Conservation (phyloP, 2,888 invertebrate genomes). For the Caenorhabditis panamensis region DNA sequence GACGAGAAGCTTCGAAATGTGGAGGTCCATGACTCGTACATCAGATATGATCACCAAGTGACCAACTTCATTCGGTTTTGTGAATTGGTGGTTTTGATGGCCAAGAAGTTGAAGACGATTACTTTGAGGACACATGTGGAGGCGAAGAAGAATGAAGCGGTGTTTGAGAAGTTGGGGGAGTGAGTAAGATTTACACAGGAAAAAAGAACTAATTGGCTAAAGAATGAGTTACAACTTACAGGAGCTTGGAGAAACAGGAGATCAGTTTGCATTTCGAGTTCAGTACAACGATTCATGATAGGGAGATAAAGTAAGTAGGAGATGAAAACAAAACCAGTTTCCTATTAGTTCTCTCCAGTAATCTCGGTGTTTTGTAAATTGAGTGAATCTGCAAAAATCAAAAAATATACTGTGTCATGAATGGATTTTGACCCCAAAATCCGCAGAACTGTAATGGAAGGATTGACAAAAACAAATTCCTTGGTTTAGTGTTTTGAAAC, state of each 20-base stretch:
- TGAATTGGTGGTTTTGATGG: neutral
- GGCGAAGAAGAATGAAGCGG: neutral
- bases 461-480: too few species aligned
- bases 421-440: too few species aligned
- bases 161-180: neutral
- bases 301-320: neutral
- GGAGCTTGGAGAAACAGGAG: neutral
- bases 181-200: neutral
- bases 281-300: neutral
- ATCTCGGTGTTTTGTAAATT: too few species aligned
- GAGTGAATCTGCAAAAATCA: too few species aligned
- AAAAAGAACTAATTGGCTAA: too few species aligned
- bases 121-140: neutral
- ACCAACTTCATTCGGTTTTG: neutral
- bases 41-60: neutral
- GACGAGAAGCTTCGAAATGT: neutral
- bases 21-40: neutral
- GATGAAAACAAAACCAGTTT: too few species aligned
- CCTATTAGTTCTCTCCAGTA: too few species aligned
- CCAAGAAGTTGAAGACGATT: neutral
- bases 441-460: too few species aligned
- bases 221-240: neutral
- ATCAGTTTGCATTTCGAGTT: neutral
- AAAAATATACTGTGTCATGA: too few species aligned
- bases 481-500: too few species aligned